Conservation (phyloP, 2,113 vertebrate genomes). For the Oncorhynchus tshawytscha region DNA sequence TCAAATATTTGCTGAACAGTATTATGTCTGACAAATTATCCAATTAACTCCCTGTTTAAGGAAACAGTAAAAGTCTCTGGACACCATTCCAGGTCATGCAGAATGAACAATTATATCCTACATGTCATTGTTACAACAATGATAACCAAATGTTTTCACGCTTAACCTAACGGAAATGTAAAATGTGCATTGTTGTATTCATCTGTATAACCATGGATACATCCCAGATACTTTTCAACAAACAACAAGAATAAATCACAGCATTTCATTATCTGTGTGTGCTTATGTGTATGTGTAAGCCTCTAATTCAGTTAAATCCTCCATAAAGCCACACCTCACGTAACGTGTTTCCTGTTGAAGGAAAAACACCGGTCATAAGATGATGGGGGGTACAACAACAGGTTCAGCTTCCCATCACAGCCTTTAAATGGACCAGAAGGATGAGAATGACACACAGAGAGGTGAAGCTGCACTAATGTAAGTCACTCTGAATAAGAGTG, state of each 20-base stretch:
- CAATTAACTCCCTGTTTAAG: neutral
- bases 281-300: no score
- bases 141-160: no score
- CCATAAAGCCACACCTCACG: neutral
- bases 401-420: conserved; percentile 3
- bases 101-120: neutral
- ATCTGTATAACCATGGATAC: neutral
- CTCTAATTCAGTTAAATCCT: neutral
- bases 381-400: conserved; percentile 35
- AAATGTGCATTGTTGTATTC: no score
- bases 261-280: neutral
- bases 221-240: neutral
- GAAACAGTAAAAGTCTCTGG: neutral
- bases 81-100: neutral
- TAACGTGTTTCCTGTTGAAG: neutral
- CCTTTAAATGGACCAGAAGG: conserved; percentile 40
- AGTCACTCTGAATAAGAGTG: no score
- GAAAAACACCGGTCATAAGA: neutral
- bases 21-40: neutral
- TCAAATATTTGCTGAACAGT: neutral
- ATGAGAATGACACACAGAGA: conserved; percentile 42
- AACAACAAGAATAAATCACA: neutral
- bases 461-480: conserved; percentile 20
- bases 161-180: no score
- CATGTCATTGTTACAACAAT: no score